phyloP scores from a whole-genome alignment of 2,888 invertebrate species.

The Amblyteles armatorius region DNA sequence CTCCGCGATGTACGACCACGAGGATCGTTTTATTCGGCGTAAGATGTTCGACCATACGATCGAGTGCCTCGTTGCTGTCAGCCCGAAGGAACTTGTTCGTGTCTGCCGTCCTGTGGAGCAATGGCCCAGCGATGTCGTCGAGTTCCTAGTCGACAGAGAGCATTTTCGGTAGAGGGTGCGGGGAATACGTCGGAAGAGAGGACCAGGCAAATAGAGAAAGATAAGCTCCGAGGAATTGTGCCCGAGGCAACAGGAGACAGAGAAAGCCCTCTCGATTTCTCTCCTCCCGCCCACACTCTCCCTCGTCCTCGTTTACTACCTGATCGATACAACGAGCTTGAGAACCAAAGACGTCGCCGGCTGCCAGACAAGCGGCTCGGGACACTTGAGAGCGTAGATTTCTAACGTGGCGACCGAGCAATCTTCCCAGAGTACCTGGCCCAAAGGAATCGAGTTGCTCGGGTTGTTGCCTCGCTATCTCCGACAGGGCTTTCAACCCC shows the following conservation, averaged over 20 bases:
- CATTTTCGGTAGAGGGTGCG: constrained; percentile 2
- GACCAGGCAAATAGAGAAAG: constrained; percentile 51
- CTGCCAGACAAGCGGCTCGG: constrained; percentile 93
- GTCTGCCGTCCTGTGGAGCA: constrained; percentile 96
- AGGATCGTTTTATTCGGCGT: constrained; percentile 89
- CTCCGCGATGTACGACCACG: constrained; percentile 90
- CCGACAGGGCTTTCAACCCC: constrained; percentile 89
- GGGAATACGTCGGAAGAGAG: constrained; percentile 32
- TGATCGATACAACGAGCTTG: constrained; percentile 84
- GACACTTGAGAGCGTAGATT: constrained; percentile 97
- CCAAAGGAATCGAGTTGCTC: constrained; percentile 88
- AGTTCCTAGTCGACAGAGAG: constrained; percentile 87
- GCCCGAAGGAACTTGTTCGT: constrained; percentile 96
- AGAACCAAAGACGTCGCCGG: constrained; percentile 91
- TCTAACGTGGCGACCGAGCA: constrained; percentile 91
- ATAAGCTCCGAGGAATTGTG: constrained; percentile 54
- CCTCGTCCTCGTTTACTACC: constrained; percentile 69
- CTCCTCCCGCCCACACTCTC: neutral
- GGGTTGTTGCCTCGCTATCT: constrained; percentile 89
- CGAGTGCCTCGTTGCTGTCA: constrained; percentile 94
- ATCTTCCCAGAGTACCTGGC: constrained; percentile 89
- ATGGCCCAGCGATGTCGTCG: constrained; percentile 92
- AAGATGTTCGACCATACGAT: constrained; percentile 92
- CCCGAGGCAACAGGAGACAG: constrained; percentile 36
- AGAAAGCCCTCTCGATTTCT: constrained; percentile 1